Conservation (phyloP, 2,797 vertebrate species). For the Coreius guichenoti region DNA sequence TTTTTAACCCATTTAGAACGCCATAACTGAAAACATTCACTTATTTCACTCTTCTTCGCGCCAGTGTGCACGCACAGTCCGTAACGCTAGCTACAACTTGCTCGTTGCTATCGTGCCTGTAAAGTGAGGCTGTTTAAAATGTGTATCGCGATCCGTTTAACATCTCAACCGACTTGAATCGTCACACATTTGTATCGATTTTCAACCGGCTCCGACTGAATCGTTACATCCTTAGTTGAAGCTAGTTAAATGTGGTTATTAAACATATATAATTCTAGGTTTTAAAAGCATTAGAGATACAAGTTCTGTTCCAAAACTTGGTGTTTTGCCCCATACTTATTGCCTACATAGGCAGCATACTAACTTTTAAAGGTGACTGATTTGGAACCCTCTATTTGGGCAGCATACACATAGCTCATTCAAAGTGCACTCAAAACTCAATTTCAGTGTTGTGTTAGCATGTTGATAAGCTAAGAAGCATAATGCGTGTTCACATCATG, state of each 20-base stretch:
- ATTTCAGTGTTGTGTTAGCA: neutral
- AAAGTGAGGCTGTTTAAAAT: no score
- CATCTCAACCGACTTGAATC: no score
- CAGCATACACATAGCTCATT: neutral
- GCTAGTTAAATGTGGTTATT: neutral
- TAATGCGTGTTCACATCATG: neutral
- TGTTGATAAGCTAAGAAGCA: neutral
- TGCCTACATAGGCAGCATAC: neutral
- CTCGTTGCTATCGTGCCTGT: no score
- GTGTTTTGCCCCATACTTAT: neutral
- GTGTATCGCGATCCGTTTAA: no score
- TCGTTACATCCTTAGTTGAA: no score
- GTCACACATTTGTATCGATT: no score
- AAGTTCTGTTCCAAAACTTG: conserved; percentile 1
- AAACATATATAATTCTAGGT: neutral
- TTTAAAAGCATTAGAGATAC: neutral
- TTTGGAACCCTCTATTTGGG: neutral
- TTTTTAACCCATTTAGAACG: no score
- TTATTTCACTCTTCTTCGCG: no score
- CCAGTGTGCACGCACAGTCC: no score
- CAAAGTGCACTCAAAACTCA: neutral
- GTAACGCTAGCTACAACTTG: no score
- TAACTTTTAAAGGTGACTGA: neutral
- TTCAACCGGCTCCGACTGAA: no score
- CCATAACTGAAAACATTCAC: no score